These are phyloP conservation scores for Nesospiza acunhae DNA, from an alignment of 2,113 vertebrate genomes.

Conservation along the genomic window DNA sequence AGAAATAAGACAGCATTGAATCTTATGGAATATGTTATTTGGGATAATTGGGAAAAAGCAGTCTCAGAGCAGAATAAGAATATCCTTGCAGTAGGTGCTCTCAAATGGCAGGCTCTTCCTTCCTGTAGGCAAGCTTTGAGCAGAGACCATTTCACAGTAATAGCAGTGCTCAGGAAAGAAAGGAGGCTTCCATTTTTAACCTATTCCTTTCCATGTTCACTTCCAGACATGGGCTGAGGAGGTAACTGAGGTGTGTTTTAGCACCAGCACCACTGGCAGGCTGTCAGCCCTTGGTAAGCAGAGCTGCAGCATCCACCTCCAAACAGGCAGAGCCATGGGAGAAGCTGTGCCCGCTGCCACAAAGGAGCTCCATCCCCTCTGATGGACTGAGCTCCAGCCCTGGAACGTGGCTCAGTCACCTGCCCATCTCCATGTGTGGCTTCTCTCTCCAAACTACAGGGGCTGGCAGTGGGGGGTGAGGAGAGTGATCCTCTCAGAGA, in stretches of 20 bases:
- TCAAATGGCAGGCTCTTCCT: not conserved
- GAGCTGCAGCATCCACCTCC: not conserved
- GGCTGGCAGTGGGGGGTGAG: not conserved
- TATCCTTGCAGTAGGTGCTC: not conserved
- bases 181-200: not conserved
- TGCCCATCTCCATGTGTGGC: not conserved
- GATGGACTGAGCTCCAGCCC: not conserved
- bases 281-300: not conserved
- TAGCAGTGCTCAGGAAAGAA: not conserved
- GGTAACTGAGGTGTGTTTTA: not conserved
- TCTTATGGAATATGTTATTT: not conserved
- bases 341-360: not conserved
- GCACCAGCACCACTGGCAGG: not conserved
- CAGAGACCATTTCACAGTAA: not conserved
- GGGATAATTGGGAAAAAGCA: not conserved
- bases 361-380: not conserved
- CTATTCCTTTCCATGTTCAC: not conserved
- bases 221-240: not conserved
- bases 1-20: not conserved
- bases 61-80: not conserved
- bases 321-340: not conserved
- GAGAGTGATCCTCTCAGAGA: not conserved
- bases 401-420: rapidly evolving
- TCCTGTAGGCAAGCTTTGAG: not conserved
- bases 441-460: not conserved